phyloP scores from a whole-genome alignment of 2,888 invertebrate genomes.

The Metellina segmentata region DNA sequence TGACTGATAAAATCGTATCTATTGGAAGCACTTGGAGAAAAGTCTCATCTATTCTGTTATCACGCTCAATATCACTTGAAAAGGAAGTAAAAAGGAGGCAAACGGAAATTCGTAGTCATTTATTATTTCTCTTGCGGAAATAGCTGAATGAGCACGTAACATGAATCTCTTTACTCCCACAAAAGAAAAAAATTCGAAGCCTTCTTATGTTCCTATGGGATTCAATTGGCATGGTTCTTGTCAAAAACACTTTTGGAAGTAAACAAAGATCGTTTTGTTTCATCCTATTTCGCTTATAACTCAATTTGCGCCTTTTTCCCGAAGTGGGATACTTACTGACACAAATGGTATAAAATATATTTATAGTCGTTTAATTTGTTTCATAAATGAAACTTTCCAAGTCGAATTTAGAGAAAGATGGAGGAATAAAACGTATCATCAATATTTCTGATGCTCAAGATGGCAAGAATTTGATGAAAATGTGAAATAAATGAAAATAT shows the following conservation, averaged over 20 bases:
- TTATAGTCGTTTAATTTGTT: too few species aligned
- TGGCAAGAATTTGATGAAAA: too few species aligned
- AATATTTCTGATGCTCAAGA: too few species aligned
- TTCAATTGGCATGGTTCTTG: background rate
- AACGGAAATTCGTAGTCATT: constrained; percentile 12
- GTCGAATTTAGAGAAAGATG: too few species aligned
- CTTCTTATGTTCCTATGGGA: background rate
- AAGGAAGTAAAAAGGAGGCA: background rate
- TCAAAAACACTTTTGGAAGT: background rate
- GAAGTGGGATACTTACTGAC: too few species aligned
- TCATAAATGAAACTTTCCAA: too few species aligned
- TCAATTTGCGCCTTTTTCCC: background rate
- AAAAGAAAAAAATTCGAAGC: background rate
- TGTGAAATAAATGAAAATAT: too few species aligned
- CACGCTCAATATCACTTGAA: constrained; percentile 3
- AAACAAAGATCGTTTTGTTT: background rate
- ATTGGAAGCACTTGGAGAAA: background rate
- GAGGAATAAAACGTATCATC: too few species aligned
- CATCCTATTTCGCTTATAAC: background rate
- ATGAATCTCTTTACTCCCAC: background rate
- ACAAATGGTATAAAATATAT: too few species aligned
- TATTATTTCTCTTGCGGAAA: constrained; percentile 23
- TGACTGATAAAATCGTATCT: background rate
- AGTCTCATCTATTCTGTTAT: background rate
- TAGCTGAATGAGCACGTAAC: background rate